Evolutionary conservation across 2,888 invertebrate species (phyloP), one percentile per base, ranked within the genome.

Genomic region (Mythimna ferrago): DNA sequence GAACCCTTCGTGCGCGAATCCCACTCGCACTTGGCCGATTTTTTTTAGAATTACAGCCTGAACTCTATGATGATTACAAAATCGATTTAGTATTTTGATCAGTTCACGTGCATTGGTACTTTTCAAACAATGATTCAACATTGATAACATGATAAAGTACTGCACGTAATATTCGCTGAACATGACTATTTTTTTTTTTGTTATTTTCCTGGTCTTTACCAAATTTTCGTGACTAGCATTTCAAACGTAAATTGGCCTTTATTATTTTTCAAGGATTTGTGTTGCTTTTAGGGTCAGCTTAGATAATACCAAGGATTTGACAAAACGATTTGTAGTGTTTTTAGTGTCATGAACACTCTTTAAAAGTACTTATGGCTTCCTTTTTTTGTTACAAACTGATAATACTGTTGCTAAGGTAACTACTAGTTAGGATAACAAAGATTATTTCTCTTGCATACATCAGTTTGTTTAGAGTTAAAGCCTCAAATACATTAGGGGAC

Each of bases 201-300:
- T 56, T 60, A 71, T 81, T 87, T 82, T 86, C 81, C 85, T 81
- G 56, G 69, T 75, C 60, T 75, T 63, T 67, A 16, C 67, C 26
- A 38, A 63, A 53, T 62, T 48, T 38, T 53, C 73, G 77, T 88
- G 87, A 76, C 69, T 64, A 73, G 85, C 78, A 82, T 85, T 62
- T 48, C 7, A 71, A 82, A 56, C 10, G 6, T 41, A 35, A 57
- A 41, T 57, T 51, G 62, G 66, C 73, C 76, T 82, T 75, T 67
- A 21, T 78, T 57, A 26, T 48, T 44, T 65, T 32, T 6, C 64
- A 80, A 71, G 67, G 54, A 61, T 79, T 66, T 56, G 9, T 66
- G 21, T 38, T 19, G 1, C 19, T 58, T 41, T 61, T 64, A 63
- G 56, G 51, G 66, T 66, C 51, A 66, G 21, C 54, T 58, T 48